Conservation (phyloP, 2,797 vertebrate genomes). For the Botia kubotai region DNA sequence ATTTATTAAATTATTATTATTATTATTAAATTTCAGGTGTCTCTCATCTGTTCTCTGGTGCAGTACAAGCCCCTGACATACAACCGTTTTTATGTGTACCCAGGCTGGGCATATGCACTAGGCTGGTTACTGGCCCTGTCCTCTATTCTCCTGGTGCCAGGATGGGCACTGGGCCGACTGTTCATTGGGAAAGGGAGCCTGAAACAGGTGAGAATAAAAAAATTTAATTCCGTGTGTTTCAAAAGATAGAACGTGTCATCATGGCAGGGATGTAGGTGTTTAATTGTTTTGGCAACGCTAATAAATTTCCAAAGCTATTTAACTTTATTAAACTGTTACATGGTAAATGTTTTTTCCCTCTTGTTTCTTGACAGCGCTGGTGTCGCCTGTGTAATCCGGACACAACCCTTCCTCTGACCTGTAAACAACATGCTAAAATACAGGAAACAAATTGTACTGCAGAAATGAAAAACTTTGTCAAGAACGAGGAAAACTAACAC, state of each 20-base stretch:
- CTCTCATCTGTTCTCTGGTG: conserved; percentile 74
- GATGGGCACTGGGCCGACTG: conserved; percentile 43
- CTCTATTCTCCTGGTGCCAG: conserved; percentile 75
- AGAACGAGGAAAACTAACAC: not conserved
- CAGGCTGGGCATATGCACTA: conserved; percentile 73
- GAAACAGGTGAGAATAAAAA: conserved; percentile 47
- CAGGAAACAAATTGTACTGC: conserved; percentile 28
- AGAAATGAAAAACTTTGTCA: conserved; percentile 19
- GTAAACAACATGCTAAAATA: conserved; percentile 48
- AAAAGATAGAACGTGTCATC: not conserved
- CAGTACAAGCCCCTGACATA: conserved; percentile 76
- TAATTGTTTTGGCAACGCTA: not conserved
- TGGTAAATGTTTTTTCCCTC: conserved; percentile 7
- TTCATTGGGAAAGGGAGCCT: conserved; percentile 31
- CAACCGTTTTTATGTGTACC: conserved; percentile 72
- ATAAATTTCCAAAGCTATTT: not conserved
- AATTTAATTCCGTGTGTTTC: not conserved
- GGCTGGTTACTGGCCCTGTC: conserved; percentile 78
- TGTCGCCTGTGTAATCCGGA: conserved; percentile 62
- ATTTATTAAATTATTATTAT: not conserved
- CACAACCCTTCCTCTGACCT: conserved; percentile 21
- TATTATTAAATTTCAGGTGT: conserved; percentile 52
- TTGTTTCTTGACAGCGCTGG: conserved; percentile 63
- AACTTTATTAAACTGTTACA: not conserved
- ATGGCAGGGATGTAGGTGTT: not conserved